Conservation (phyloP, 2,797 vertebrate genomes). For the Craterocephalus amniculus region DNA sequence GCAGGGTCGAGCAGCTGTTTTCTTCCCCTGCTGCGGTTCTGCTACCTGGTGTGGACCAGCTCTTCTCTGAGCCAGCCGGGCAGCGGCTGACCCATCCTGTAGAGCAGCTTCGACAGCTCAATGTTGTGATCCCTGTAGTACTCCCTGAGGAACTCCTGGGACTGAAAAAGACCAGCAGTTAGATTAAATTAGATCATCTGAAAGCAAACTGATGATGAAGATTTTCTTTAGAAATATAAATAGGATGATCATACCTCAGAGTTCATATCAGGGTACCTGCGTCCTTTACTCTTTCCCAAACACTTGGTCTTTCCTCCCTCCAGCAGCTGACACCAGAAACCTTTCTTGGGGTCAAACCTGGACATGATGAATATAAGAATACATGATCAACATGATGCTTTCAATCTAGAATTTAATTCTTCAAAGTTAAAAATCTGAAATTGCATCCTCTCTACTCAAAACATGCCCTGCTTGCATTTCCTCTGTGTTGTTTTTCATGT, state of each 20-base stretch:
- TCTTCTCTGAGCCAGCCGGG: constrained; percentile 98
- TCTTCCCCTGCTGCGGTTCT: constrained; percentile 58
- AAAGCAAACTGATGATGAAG: background rate
- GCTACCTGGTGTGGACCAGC: constrained; percentile 98
- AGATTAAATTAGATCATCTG: background rate
- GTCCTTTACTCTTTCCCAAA: constrained; percentile 98
- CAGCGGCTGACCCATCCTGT: constrained; percentile 95
- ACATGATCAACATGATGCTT: background rate
- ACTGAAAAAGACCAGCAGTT: constrained; percentile 75
- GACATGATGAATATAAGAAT: background rate
- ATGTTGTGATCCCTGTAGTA: constrained; percentile 98
- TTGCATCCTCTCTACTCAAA: background rate
- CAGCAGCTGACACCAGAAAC: constrained; percentile 98
- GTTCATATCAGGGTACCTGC: constrained; percentile 97
- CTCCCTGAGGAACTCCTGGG: constrained; percentile 91
- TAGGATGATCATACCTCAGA: constrained; percentile 85
- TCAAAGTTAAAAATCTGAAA: background rate
- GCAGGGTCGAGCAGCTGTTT: constrained; percentile 45
- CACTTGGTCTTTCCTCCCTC: constrained; percentile 98
- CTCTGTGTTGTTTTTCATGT: background rate
- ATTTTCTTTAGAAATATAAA: background rate
- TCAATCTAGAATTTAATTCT: background rate
- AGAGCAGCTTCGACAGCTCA: constrained; percentile 98
- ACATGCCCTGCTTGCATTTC: background rate
- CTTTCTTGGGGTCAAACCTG: constrained; percentile 99